A percentile compares a stretch with the other conserved stretches of the same genome.
Conservation (phyloP, 2,113 vertebrate genomes). For the Trichechus manatus region DNA sequence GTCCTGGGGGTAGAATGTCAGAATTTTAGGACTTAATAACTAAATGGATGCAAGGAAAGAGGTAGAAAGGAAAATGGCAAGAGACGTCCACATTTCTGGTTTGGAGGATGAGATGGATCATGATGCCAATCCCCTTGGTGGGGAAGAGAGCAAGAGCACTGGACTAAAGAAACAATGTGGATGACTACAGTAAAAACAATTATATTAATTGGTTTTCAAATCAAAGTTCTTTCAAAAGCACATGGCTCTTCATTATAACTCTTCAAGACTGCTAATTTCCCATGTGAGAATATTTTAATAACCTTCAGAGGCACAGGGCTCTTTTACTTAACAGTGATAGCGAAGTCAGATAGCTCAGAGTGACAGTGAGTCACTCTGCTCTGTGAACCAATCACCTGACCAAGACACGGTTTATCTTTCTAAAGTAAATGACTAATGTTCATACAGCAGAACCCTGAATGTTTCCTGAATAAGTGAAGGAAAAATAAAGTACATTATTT, state of each 20-base stretch:
- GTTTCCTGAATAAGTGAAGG: background rate
- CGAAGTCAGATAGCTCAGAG: background rate
- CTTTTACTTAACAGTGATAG: background rate
- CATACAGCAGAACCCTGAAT: background rate
- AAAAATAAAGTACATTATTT: background rate
- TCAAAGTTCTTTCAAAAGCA: background rate
- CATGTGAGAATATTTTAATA: background rate
- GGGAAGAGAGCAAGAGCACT: background rate
- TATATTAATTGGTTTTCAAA: background rate
- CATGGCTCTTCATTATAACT: background rate
- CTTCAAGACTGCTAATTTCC: constrained; percentile 14
- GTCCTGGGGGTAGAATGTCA: background rate
- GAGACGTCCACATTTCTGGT: background rate
- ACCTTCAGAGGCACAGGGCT: background rate
- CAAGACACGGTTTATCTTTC: background rate
- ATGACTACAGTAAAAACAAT: background rate
- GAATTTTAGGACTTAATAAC: background rate
- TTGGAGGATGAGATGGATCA: background rate
- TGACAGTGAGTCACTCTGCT: background rate
- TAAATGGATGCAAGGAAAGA: background rate
- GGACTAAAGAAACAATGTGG: background rate
- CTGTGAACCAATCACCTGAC: constrained; percentile 24
- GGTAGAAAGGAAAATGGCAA: background rate
- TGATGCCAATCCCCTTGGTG: background rate
- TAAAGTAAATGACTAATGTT: background rate